phyloP scores from a whole-genome alignment of 2,888 invertebrate genomes.

The Microctonus aethiopoides region DNA sequence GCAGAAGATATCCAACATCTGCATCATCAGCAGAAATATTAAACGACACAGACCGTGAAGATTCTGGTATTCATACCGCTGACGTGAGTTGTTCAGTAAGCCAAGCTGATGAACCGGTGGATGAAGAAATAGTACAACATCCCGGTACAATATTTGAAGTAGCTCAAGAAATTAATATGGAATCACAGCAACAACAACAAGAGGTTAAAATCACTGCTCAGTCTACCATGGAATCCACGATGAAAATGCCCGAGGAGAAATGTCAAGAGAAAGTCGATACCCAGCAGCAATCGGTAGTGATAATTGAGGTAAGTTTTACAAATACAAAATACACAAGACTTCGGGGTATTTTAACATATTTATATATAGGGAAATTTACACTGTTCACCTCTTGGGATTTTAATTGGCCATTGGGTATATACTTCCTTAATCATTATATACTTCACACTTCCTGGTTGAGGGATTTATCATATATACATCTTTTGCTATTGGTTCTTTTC shows the following conservation, averaged over 20 bases:
- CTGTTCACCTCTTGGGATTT: not conserved
- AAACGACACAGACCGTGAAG: conserved; percentile 78
- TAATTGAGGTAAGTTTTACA: conserved; percentile 55
- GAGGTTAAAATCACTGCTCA: conserved; percentile 9
- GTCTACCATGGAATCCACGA: conserved; percentile 12
- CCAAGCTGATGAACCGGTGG: conserved; percentile 80
- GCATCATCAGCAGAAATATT: conserved; percentile 74
- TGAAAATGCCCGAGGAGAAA: conserved; percentile 33
- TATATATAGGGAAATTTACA: conserved; percentile 5
- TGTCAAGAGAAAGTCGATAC: conserved; percentile 40
- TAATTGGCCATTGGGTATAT: conserved; percentile 13
- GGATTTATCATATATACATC: conserved; percentile 36
- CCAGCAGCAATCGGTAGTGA: conserved; percentile 53
- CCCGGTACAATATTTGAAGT: conserved; percentile 47
- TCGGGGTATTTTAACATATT: not conserved
- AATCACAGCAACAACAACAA: conserved; percentile 44
- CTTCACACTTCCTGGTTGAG: conserved; percentile 45
- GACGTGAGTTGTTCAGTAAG: conserved; percentile 80
- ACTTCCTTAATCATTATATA: not conserved
- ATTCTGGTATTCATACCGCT: conserved; percentile 83
- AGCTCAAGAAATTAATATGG: conserved; percentile 49
- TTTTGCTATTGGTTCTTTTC: conserved; percentile 45
- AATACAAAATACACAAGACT: not conserved
- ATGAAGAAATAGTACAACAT: conserved; percentile 62
- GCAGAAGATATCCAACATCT: conserved; percentile 69